Evolutionary conservation across 2,113 vertebrate genomes (phyloP), one percentile per base, ranked within the genome.

Genomic region (Hippotragus niger): DNA sequence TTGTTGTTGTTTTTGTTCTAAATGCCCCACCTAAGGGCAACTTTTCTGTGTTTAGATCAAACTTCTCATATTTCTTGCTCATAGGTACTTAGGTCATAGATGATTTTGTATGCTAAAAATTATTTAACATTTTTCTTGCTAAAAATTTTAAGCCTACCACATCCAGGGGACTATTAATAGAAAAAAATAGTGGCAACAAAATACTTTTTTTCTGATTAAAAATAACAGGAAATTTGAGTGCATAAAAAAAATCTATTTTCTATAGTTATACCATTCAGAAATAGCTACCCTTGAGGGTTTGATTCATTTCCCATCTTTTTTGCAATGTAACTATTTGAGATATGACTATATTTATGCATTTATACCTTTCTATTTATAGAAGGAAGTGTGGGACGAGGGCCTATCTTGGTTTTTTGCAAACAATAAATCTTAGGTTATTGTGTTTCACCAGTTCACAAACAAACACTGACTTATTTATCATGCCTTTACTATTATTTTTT

Each of bases 111-210:
- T 86, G 74, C 94, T 95, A 74, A 96, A 97, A 96, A 95, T 95
- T 97, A 91, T 95, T 98, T 93, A 92, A 95, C 90, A 96, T 97
- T 96, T 94, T 97, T 96, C 83, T 96, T 94, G 57, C 92, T 97
- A 94, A 97, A 96, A 90, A 92, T 90, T 90, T 95, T 53, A 76
- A 95, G n/a, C 71, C 84, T 90, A 83, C n/a, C 80, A 85, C 40
- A 89, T 97, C 92, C 27, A 91, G 50, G 58, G 47, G 71, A 45
- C 60, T 96, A 86, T 91, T 90, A 98, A 88, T 93, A 91, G 90
- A 91, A 95, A 67, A 94, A 97, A 96, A 84, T 89, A 80, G n/a
- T 96, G 60, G 29, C 88, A 94, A 94, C 60, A 88, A 97, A 97
- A 83, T 97, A 92, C 17, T 53, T 36, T 96, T 85, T 95, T 97